phyloP scores from a whole-genome alignment of 2,797 vertebrate species.

The Myripristis murdjan region DNA sequence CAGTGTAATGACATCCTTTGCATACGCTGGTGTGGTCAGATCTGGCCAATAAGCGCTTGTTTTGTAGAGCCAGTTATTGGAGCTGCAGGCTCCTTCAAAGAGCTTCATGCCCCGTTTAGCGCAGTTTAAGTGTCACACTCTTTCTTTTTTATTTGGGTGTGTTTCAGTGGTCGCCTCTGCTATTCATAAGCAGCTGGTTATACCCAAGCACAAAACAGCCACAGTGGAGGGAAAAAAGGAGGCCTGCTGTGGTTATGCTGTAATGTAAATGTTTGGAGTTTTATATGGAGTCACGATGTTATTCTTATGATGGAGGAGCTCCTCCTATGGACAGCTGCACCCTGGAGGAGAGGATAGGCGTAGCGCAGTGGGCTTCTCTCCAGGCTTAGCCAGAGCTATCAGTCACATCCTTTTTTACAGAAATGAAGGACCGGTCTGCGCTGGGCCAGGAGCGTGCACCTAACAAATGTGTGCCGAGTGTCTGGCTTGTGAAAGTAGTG shows the following conservation, averaged over 20 bases:
- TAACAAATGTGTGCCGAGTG: constrained; percentile 3
- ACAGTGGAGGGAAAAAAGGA: constrained; percentile 63
- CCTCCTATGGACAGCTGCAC: constrained; percentile 82
- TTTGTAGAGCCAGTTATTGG: constrained; percentile 67
- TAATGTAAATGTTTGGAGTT: constrained; percentile 87
- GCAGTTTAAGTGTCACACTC: constrained; percentile 63
- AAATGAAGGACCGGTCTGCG: constrained; percentile 29
- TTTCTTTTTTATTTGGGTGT: constrained; percentile 76
- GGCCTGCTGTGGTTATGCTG: constrained; percentile 78
- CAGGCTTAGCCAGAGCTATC: constrained; percentile 72
- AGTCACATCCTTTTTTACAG: constrained; percentile 46
- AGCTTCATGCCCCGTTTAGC: constrained; percentile 54
- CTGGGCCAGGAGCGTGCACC: constrained; percentile 24
- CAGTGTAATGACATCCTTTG: constrained; percentile 47
- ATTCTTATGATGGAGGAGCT: constrained; percentile 82
- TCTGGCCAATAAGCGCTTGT: constrained; percentile 52
- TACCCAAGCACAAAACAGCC: constrained; percentile 78
- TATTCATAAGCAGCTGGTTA: constrained; percentile 81
- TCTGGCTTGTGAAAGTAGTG: constrained; percentile 16
- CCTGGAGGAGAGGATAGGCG: constrained; percentile 60
- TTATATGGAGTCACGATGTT: constrained; percentile 83
- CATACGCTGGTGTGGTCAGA: constrained; percentile 44
- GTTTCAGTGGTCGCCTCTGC: constrained; percentile 79
- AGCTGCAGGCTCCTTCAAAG: constrained; percentile 53
- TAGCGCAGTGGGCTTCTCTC: constrained; percentile 41